Base-by-base conservation (phyloP, 2,797 vertebrate genomes). In the Furcifer pardalis region DNA sequence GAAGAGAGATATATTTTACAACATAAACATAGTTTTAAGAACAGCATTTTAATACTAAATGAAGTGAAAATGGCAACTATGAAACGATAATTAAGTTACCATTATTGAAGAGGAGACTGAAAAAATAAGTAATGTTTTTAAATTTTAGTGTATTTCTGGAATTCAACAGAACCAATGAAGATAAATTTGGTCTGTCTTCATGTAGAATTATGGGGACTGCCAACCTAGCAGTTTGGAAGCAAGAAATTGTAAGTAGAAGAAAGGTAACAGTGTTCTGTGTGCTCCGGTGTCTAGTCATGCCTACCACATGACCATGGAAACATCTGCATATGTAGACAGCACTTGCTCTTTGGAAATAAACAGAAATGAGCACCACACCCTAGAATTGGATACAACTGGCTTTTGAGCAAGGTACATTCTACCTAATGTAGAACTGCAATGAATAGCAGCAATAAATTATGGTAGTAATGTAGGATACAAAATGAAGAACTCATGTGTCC, bases 1-100 rank as follows among this genome's bases (percentile, higher is more conserved):
- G 89, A 84, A 93, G 92, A 91, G 89, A 95, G 94, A 95, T 76
- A 94, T 72, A 89, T 87, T 89, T 91, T 91, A 86, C 32, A 69
- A 86, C 32, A 69, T 75, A 77, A 78, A 15, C 56, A 82, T 68
- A 80, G 83, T 83, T n/a, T 44, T 81, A 77, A 56, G n/a, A 35
- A 30, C 6, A 74, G 5, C 27, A 9, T 63, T 52, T 27, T 71
- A 76, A 25, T 65, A 62, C 44, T 60, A 37, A 73, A 74, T 46
- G 35, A 72, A 71, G 27, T 42, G 8, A 59, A 60, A 25, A 60
- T 62, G 56, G 35, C 15, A 44, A 21, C 46, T 44, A 63, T 21
- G 27, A 44, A 25, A 62, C 15, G 65, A 59, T 66, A 25, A 8
- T 46, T 65, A 30, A 65, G 40, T 27, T 40, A 37, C 23, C 40